Evolutionary conservation across 2,888 invertebrate species (phyloP).

Genomic region (Drosophila quinaria): DNA sequence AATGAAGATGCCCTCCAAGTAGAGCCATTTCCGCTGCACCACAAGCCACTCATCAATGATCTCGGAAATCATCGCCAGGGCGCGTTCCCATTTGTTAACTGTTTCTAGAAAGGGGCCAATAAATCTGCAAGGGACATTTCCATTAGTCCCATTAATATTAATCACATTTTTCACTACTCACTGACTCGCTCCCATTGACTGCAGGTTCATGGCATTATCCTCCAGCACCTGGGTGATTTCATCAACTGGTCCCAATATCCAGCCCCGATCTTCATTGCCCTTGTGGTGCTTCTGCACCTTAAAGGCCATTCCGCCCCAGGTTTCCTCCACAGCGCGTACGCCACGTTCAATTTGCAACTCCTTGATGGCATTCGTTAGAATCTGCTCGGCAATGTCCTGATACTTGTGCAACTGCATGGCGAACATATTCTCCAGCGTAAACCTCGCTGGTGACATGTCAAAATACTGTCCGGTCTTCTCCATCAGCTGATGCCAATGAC

Average conservation of each 20-base stretch:
- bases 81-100: conserved; percentile 95
- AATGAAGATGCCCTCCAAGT: conserved; percentile 96
- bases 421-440: conserved; percentile 96
- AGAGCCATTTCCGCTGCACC: conserved; percentile 96
- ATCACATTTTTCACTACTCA: conserved; percentile 79
- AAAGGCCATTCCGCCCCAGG: conserved; percentile 90
- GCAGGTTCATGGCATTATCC: conserved; percentile 95
- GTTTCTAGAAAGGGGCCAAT: conserved; percentile 94
- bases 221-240: conserved; percentile 93
- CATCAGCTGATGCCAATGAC: conserved; percentile 97
- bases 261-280: conserved; percentile 92
- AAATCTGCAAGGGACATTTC: conserved; percentile 87
- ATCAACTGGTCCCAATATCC: conserved; percentile 91
- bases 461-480: conserved; percentile 92
- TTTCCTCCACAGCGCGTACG: conserved; percentile 92
- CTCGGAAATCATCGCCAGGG: conserved; percentile 92
- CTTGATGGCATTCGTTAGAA: conserved; percentile 95
- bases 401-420: conserved; percentile 95
- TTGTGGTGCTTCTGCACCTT: conserved; percentile 89
- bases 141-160: not conserved
- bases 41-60: conserved; percentile 95
- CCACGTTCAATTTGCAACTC: conserved; percentile 96
- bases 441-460: conserved; percentile 95
- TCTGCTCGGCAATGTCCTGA: conserved; percentile 93
- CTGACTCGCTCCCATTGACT: conserved; percentile 96